A percentile compares a stretch with the other conserved stretches of the same genome.
These are phyloP conservation scores for Brachirus orientalis DNA, from an alignment of 2,113 vertebrate species.

Conservation along the genomic window DNA sequence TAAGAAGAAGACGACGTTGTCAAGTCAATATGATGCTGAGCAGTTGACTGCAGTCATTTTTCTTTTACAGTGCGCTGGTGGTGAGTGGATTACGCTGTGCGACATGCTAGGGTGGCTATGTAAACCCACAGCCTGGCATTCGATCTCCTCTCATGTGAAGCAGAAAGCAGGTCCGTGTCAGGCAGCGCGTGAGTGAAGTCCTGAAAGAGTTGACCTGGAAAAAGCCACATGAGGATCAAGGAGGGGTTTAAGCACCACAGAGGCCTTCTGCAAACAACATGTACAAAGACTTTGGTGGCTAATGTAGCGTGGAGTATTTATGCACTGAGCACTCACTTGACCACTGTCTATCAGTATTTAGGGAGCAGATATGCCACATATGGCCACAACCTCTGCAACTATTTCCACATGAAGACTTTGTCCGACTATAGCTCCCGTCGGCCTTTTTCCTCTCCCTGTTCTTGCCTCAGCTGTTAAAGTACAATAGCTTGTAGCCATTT, in stretches of 20 bases:
- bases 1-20: neutral
- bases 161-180: slow-evolving; percentile 57
- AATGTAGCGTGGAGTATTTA: slow-evolving; percentile 83
- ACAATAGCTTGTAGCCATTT: slow-evolving; percentile 70
- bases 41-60: slow-evolving; percentile 12
- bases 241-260: slow-evolving; percentile 55
- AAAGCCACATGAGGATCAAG: slow-evolving; percentile 68
- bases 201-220: slow-evolving; percentile 68
- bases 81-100: slow-evolving; percentile 18
- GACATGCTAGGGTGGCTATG: slow-evolving; percentile 21
- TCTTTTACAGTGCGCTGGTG: slow-evolving; percentile 22
- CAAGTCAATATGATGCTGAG: no score
- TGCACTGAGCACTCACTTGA: slow-evolving; percentile 67
- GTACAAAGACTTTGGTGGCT: slow-evolving; percentile 79
- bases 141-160: slow-evolving; percentile 16
- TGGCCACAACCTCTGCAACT: slow-evolving; percentile 25
- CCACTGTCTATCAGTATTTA: slow-evolving; percentile 66
- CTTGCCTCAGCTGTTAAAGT: slow-evolving; percentile 35
- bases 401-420: slow-evolving; percentile 25
- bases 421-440: slow-evolving; percentile 18
- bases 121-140: slow-evolving; percentile 41
- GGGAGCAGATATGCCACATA: slow-evolving; percentile 41
- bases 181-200: slow-evolving; percentile 41
- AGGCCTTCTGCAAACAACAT: slow-evolving; percentile 81
- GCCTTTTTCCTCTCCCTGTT: slow-evolving; percentile 23